These are phyloP conservation scores for Drosophila micromelanica DNA, from an alignment of 1,140 invertebrate genomes.

Conservation along the genomic window DNA sequence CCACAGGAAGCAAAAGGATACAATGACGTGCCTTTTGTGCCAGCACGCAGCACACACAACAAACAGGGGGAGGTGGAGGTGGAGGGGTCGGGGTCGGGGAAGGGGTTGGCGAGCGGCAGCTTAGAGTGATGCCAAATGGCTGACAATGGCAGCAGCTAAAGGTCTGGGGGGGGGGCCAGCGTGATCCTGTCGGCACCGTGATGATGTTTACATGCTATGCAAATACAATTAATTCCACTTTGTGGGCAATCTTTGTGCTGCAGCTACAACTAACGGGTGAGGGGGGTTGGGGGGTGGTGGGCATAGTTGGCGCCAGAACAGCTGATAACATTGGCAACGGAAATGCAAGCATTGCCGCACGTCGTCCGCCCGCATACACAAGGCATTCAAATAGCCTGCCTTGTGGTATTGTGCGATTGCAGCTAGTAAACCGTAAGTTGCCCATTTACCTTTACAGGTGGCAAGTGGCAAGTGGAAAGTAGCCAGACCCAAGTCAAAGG, in stretches of 20 bases:
- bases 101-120: constrained; percentile 22
- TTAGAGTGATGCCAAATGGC: constrained; percentile 36
- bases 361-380: constrained; percentile 15
- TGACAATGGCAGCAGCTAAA: constrained; percentile 31
- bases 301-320: constrained; percentile 1
- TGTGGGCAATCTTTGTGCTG: constrained; percentile 69
- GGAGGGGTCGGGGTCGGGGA: constrained; percentile 4
- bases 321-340: constrained; percentile 43
- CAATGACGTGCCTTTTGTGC: constrained; percentile 57
- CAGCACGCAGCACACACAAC: neutral
- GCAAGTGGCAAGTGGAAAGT: neutral
- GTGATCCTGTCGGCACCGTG: constrained; percentile 63
- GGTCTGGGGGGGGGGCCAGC: constrained; percentile 19
- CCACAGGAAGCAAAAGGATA: constrained; percentile 74
- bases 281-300: neutral
- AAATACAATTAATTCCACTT: constrained; percentile 82
- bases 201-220: constrained; percentile 80
- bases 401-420: constrained; percentile 14
- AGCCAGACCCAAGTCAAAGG: constrained; percentile 6
- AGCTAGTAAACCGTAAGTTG: constrained; percentile 10
- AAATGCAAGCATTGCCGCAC: constrained; percentile 62
- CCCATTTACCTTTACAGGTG: constrained; percentile 15
- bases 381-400: constrained; percentile 20
- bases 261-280: constrained; percentile 6
- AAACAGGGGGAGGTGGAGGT: constrained; percentile 13